Evolutionary conservation across 2,113 vertebrate species (phyloP), one percentile per base, ranked within the genome.

Genomic region (Macroglossus sobrinus): DNA sequence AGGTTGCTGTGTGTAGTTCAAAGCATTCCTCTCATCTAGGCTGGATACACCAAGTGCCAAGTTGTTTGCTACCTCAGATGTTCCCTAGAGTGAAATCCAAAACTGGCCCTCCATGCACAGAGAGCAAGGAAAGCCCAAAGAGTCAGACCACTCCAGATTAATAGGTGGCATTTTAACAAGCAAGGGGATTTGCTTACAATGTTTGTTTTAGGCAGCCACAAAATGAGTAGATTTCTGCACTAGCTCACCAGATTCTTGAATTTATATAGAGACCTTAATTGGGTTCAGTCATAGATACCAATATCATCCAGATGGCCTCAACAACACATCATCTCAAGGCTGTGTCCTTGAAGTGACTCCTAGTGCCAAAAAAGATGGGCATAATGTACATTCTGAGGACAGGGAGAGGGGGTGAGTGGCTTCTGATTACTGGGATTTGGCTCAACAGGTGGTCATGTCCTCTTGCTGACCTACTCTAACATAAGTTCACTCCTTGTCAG

Each of bases 301-400:
- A 11, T 38, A 30, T 0, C 0, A 7, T 47, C 33, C 24, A 38
- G 18, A 22, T 16, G 45, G 28, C 26, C 30, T 81, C 15, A n/a
- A 18, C 22, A 53, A 10, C 33, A n/a, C 4, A 7, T 66, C 61
- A 5, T 10, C 43, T 63, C 53, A 80, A 61, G 14, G n/a, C 64
- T 61, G 26, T 3, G 0, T 80, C 64, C 63, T 53, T 63, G 43
- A 43, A 71, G 38, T 24, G 21, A 21, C n/a, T n/a, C 28, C 21
- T 9, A 13, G 55, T 28, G 21, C 0, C 9, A 64, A n/a, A 33
- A 33, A 63, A 24, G 4, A 11, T n/a, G 4, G 1, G 55, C 4
- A 19, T 53, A 69, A 21, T 14, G 12, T 55, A 22, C 43, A 5
- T 72, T 71, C 47, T 21, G 38, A 50, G 74, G 40, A 26, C 40